Evolutionary conservation across 2,888 invertebrate species (phyloP).

Genomic region (Chloromyia formosa): DNA sequence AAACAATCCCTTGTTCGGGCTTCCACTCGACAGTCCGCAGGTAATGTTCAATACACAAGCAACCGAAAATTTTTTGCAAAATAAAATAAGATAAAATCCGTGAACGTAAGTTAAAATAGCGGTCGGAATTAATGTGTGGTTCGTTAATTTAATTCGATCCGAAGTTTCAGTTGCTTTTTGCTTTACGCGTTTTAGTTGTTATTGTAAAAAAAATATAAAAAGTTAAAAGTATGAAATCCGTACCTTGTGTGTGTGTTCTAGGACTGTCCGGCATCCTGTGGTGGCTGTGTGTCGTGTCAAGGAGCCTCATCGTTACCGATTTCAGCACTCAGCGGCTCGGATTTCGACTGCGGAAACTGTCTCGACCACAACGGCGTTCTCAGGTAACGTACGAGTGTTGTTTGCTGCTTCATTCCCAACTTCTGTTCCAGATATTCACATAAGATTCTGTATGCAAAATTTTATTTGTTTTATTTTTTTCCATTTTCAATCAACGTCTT

Average conservation of each 20-base stretch:
- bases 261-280: conserved; percentile 64
- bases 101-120: too few relatives aligned
- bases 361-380: conserved; percentile 58
- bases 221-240: not conserved
- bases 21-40: conserved; percentile 65
- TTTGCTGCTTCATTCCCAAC: not conserved
- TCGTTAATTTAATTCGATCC: not conserved
- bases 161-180: not conserved
- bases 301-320: conserved; percentile 63
- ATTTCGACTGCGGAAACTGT: conserved; percentile 64
- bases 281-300: conserved; percentile 64
- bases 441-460: not conserved
- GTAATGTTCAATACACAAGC: conserved; percentile 55
- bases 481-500: not conserved
- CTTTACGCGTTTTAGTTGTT: not conserved
- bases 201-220: not conserved
- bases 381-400: conserved; percentile 46
- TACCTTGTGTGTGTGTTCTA: conserved; percentile 49
- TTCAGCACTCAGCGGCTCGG: conserved; percentile 61
- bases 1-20: conserved; percentile 65
- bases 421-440: not conserved
- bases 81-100: not conserved
- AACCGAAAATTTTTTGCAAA: conserved; percentile 4
- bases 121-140: not conserved
- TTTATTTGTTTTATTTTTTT: conserved; percentile 4